phyloP scores from a whole-genome alignment of 1,140 invertebrate species.

The Diorhabda sublineata region DNA sequence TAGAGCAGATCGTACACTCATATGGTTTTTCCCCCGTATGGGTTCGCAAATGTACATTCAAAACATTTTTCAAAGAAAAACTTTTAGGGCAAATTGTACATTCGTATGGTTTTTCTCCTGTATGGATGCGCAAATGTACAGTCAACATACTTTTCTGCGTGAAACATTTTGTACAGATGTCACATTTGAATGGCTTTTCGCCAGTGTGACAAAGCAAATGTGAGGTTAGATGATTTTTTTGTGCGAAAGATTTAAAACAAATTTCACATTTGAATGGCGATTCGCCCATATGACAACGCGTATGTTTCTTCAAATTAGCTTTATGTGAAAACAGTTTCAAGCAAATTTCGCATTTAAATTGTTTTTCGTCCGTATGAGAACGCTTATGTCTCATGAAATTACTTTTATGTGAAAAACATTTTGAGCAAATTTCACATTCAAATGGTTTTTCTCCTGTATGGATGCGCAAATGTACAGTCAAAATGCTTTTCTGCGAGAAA shows the following conservation, averaged over 20 bases:
- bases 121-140: neutral
- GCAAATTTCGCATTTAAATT: constrained; percentile 44
- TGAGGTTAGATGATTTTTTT: too few species aligned
- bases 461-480: neutral
- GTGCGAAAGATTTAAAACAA: neutral
- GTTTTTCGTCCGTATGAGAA: neutral
- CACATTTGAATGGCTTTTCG: too few species aligned
- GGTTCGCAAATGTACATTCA: neutral
- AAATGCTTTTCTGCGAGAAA: neutral
- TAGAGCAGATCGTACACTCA: neutral
- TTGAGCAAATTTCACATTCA: constrained; percentile 7
- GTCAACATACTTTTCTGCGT: too few species aligned
- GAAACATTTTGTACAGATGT: too few species aligned
- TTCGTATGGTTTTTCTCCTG: neutral
- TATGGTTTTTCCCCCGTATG: neutral
- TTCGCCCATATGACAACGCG: constrained; percentile 58
- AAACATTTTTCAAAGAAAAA: neutral
- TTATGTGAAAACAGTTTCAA: constrained; percentile 51
- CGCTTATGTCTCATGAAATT: neutral
- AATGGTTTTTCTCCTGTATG: neutral
- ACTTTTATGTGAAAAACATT: neutral
- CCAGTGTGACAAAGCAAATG: too few species aligned
- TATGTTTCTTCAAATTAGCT: constrained; percentile 53
- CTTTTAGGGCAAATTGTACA: neutral
- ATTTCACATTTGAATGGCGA: constrained; percentile 54